Percentiles rank a stretch among this genome's conserved stretches.
phyloP scores from a whole-genome alignment of 2,888 invertebrate species.

The Brachypterus glaber region DNA sequence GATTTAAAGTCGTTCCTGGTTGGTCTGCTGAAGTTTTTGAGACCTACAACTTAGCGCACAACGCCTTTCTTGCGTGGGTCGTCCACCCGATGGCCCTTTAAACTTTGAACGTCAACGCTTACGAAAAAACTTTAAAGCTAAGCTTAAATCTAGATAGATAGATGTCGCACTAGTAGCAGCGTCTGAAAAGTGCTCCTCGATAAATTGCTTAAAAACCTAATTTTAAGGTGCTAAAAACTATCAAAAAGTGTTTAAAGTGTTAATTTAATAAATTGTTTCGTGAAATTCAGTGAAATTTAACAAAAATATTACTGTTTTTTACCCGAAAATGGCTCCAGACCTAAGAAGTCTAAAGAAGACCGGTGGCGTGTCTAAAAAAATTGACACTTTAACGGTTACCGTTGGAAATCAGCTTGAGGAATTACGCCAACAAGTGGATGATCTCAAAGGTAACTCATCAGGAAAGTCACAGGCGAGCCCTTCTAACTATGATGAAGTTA shows the following conservation, averaged over 20 bases:
- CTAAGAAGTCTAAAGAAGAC: not conserved
- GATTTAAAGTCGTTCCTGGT: too few species aligned
- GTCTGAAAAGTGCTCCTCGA: not conserved
- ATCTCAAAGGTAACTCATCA: not conserved
- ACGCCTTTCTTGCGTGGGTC: too few species aligned
- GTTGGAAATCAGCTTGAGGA: not conserved
- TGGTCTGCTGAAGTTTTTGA: too few species aligned
- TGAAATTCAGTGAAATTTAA: not conserved
- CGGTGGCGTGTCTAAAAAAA: not conserved
- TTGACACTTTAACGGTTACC: not conserved
- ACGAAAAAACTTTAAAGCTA: too few species aligned
- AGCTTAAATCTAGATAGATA: too few species aligned
- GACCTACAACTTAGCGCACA: too few species aligned
- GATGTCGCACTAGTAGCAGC: not conserved
- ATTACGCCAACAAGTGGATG: not conserved
- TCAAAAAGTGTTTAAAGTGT: not conserved
- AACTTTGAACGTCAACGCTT: too few species aligned
- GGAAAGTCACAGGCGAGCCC: not conserved
- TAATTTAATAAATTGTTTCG: not conserved
- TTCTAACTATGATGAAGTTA: not conserved
- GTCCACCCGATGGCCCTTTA: too few species aligned
- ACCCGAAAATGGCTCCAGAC: not conserved
- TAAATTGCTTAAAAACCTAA: not conserved
- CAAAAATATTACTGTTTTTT: too few species aligned
- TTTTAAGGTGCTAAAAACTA: not conserved